phyloP scores from a whole-genome alignment of 2,113 vertebrate genomes.

The Cnemophilus loriae region DNA sequence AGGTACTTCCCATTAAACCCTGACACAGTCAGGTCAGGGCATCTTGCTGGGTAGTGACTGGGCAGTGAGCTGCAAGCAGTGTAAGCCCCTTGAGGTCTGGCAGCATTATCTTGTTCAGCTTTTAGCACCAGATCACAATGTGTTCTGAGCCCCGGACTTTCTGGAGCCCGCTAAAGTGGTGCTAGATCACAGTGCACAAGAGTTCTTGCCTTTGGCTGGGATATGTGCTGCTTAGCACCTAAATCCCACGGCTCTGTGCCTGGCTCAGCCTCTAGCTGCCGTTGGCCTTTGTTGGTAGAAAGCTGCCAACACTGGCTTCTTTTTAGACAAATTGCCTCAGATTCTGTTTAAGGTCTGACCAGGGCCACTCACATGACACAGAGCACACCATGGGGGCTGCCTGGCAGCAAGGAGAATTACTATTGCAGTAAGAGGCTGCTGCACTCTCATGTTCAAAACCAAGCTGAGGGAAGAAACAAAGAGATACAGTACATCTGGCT shows the following conservation, averaged over 20 bases:
- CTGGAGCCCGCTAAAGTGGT: not conserved
- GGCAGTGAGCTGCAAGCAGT: not conserved
- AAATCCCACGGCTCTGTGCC: not conserved
- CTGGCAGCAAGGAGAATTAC: not conserved
- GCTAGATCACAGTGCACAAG: not conserved
- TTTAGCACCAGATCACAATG: not conserved
- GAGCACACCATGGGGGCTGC: rapidly evolving
- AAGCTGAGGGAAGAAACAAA: not conserved
- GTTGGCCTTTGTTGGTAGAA: not conserved
- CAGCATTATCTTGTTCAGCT: rapidly evolving
- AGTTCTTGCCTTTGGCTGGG: not conserved
- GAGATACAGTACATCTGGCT: not conserved
- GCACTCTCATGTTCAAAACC: not conserved
- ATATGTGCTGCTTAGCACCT: not conserved
- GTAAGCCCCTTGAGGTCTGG: not conserved
- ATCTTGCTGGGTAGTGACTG: not conserved
- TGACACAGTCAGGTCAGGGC: not conserved
- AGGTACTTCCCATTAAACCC: not conserved
- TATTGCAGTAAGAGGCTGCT: not conserved
- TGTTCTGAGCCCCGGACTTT: not conserved
- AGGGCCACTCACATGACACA: rapidly evolving
- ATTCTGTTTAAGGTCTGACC: not conserved
- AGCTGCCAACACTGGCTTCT: not conserved
- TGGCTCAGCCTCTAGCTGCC: not conserved
- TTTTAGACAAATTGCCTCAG: not conserved